Percentiles rank a stretch among this genome's conserved stretches.
phyloP scores from a whole-genome alignment of 1,140 invertebrate genomes.

The Nasonia longicornis region DNA sequence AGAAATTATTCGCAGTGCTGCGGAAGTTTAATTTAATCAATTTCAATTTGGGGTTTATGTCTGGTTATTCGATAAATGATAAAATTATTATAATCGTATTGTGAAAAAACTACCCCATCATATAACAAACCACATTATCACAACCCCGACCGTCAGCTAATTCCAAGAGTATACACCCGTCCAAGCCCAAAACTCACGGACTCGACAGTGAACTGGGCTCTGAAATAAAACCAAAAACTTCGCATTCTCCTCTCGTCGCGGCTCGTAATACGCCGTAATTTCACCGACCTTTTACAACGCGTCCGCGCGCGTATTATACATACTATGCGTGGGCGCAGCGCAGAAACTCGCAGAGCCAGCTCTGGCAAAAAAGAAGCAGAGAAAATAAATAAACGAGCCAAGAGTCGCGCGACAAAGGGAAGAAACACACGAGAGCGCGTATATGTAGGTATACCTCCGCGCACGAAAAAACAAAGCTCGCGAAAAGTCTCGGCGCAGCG shows the following conservation, averaged over 20 bases:
- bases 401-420: slow-evolving; percentile 39
- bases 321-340: neutral
- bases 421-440: slow-evolving; percentile 12
- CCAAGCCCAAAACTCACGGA: neutral
- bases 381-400: slow-evolving; percentile 8
- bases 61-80: too few relatives aligned
- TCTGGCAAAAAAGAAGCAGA: neutral
- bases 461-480: slow-evolving; percentile 32
- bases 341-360: neutral
- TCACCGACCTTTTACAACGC: slow-evolving; percentile 13
- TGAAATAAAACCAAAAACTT: neutral
- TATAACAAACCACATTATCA: neutral
- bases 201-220: neutral
- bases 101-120: neutral
- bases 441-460: neutral
- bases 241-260: neutral
- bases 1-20: too few relatives aligned
- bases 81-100: neutral
- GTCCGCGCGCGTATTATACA: too few relatives aligned
- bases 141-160: neutral
- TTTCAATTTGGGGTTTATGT: too few relatives aligned
- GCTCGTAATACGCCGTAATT: neutral
- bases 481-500: slow-evolving; percentile 37
- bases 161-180: neutral
- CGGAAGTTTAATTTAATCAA: too few relatives aligned